phyloP scores from a whole-genome alignment of 2,113 vertebrate species.

The Myiozetetes cayanensis region DNA sequence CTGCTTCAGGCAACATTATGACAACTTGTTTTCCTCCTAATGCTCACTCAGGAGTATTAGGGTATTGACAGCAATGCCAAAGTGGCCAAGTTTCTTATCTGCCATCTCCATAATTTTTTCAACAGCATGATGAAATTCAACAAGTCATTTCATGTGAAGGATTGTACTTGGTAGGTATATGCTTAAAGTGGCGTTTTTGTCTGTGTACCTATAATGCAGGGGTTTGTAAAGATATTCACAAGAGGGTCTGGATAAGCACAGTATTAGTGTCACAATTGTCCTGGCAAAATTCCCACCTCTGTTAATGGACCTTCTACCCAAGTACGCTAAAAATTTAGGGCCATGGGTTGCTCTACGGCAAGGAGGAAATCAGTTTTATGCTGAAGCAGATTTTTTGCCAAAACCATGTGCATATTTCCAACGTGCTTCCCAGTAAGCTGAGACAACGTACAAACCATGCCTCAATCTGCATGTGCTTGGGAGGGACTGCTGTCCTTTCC shows the following conservation, averaged over 20 bases:
- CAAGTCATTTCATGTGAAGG: not conserved
- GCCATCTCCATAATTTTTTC: not conserved
- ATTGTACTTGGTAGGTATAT: not conserved
- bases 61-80: not conserved
- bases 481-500: not conserved
- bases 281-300: not conserved
- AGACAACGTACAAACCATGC: rapidly evolving
- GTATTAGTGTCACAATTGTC: not conserved
- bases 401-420: not conserved
- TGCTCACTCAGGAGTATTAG: not conserved
- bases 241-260: not conserved
- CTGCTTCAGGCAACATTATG: not conserved
- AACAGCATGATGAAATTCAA: not conserved
- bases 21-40: not conserved
- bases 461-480: not conserved
- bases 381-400: not conserved
- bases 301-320: not conserved
- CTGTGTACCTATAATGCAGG: not conserved
- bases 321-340: not conserved
- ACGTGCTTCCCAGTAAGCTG: not conserved
- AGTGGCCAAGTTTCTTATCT: not conserved
- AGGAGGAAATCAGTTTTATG: not conserved
- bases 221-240: not conserved
- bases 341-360: not conserved
- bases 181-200: not conserved